A percentile compares a stretch with the other conserved stretches of the same genome.
phyloP scores from a whole-genome alignment of 1,140 invertebrate genomes.

The Brachionus asplanchnoidis region DNA sequence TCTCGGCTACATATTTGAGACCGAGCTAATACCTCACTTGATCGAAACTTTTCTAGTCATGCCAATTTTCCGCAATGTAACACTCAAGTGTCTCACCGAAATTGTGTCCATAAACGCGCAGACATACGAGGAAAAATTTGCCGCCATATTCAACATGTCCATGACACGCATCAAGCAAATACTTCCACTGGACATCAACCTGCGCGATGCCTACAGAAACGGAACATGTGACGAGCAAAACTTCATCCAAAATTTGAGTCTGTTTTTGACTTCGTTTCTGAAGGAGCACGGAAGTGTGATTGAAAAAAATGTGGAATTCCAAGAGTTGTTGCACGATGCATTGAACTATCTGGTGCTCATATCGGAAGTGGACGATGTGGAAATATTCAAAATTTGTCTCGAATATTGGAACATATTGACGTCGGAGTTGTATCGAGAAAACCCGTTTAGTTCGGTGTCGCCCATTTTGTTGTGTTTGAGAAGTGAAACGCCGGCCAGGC shows the following conservation, averaged over 20 bases:
- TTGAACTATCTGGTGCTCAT: conserved; percentile 90
- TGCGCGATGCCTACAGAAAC: conserved; percentile 77
- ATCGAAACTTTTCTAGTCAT: conserved; percentile 82
- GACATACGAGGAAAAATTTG: conserved; percentile 40
- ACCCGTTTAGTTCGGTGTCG: conserved; percentile 49
- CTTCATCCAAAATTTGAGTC: conserved; percentile 94
- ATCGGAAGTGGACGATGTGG: conserved; percentile 96
- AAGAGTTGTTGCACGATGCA: conserved; percentile 60
- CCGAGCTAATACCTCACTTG: conserved; percentile 86
- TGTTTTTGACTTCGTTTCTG: conserved; percentile 92
- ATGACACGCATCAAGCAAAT: conserved; percentile 23
- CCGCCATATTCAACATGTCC: conserved; percentile 10
- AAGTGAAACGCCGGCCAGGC: conserved; percentile 5
- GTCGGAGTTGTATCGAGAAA: conserved; percentile 65
- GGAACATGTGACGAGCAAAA: conserved; percentile 95
- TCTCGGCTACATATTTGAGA: conserved; percentile 98
- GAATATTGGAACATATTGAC: conserved; percentile 96
- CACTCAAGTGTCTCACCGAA: conserved; percentile 94
- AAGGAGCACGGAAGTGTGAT: conserved; percentile 87
- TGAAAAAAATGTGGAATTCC: conserved; percentile 52
- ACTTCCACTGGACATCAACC: conserved; percentile 10
- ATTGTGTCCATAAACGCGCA: conserved; percentile 61
- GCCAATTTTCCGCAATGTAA: conserved; percentile 95
- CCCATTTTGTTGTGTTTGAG: conserved; percentile 18
- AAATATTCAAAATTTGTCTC: conserved; percentile 98